These are phyloP conservation scores for Dermatemys mawii DNA, from an alignment of 2,113 vertebrate species.

Conservation along the genomic window DNA sequence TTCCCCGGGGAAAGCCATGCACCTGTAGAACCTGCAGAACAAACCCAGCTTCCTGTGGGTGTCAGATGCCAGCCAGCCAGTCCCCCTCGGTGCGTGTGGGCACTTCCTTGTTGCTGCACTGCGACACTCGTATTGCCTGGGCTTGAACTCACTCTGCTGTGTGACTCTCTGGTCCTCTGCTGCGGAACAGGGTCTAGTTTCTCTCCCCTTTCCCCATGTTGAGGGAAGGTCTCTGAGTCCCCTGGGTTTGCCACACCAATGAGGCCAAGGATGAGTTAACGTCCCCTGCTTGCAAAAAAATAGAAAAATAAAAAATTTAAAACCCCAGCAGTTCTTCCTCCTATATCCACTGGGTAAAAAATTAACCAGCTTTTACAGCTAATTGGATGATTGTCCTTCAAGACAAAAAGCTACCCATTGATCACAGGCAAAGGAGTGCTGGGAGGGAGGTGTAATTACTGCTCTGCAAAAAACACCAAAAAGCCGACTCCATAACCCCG, in stretches of 20 bases:
- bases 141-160: not conserved
- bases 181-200: not conserved
- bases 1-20: not conserved
- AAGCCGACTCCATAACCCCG: not conserved
- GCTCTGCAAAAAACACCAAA: not conserved
- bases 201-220: not conserved
- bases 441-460: not conserved
- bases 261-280: not conserved
- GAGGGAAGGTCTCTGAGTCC: not conserved
- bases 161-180: not conserved
- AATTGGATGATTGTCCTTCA: conserved; percentile 40
- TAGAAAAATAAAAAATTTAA: not conserved
- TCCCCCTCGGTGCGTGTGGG: too few species aligned
- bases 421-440: not conserved
- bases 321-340: conserved; percentile 1
- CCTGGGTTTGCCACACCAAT: not conserved
- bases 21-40: not conserved
- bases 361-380: conserved; percentile 50
- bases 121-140: not conserved
- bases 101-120: not conserved
- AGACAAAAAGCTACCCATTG: conserved; percentile 60
- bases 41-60: not conserved
- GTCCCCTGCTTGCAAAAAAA: conserved; percentile 21
- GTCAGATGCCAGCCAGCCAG: not conserved
- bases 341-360: conserved; percentile 26